These are phyloP conservation scores for Drosophila biarmipes DNA, from an alignment of 1,140 invertebrate species.

Conservation along the genomic window DNA sequence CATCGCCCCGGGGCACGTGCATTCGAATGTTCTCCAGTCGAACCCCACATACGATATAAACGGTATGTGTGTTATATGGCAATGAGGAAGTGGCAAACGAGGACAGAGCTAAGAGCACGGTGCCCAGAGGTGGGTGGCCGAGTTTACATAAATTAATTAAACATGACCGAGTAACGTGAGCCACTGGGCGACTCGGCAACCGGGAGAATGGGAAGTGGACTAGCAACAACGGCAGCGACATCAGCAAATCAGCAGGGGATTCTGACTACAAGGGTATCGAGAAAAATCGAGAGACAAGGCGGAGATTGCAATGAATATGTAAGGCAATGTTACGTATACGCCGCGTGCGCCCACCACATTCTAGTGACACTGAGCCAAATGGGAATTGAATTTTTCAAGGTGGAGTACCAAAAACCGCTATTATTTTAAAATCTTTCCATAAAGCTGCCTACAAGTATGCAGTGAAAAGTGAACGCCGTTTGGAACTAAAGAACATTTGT, in stretches of 20 bases:
- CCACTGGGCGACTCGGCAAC: conserved; percentile 9
- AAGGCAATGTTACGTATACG: conserved; percentile 58
- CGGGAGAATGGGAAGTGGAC: background rate
- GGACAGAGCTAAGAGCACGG: conserved; percentile 15
- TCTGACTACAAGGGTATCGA: conserved; percentile 14
- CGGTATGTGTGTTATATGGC: background rate
- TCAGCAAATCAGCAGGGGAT: conserved; percentile 32
- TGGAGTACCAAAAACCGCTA: too few species aligned
- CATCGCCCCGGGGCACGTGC: conserved; percentile 49
- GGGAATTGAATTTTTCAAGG: too few species aligned
- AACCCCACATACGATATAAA: background rate
- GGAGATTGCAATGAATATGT: conserved; percentile 27
- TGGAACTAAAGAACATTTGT: too few species aligned
- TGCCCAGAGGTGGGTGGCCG: conserved; percentile 25
- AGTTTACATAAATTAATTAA: conserved; percentile 82
- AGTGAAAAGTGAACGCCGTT: too few species aligned
- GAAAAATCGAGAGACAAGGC: conserved; percentile 16
- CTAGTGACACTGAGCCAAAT: conserved; percentile 4
- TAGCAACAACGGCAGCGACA: conserved; percentile 17
- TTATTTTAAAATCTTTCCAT: too few species aligned
- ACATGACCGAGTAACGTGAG: conserved; percentile 74
- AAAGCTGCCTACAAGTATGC: too few species aligned
- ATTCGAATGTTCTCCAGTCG: background rate
- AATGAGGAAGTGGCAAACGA: conserved; percentile 31
- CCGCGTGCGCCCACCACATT: conserved; percentile 19